A percentile compares a stretch with the other conserved stretches of the same genome.
Evolutionary conservation across 1,140 invertebrate genomes (phyloP).

Genomic region (Lordiphosa mommai): DNA sequence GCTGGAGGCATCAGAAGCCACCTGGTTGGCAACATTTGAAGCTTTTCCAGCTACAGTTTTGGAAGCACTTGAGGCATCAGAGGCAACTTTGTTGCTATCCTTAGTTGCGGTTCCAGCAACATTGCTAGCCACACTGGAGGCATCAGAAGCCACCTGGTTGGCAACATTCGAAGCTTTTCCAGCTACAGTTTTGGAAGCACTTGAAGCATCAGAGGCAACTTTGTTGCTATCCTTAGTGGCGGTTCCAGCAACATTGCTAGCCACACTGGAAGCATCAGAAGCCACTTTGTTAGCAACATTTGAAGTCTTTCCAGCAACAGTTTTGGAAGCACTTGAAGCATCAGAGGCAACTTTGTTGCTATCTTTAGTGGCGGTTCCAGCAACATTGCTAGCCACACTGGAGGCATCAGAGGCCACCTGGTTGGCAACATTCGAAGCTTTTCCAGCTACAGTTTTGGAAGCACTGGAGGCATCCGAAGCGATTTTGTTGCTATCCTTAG

Average conservation of each 20-base stretch:
- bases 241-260: background rate
- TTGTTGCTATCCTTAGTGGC: background rate
- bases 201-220: conserved; percentile 10
- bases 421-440: background rate
- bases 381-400: background rate
- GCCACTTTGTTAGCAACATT: background rate
- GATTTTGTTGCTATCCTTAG: background rate
- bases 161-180: background rate
- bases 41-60: background rate
- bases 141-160: background rate
- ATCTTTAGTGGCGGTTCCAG: background rate
- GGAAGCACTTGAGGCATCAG: background rate
- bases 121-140: background rate
- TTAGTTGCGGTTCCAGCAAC: background rate
- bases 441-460: background rate
- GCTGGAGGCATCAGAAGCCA: background rate
- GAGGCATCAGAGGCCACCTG: background rate
- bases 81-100: background rate
- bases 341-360: conserved; percentile 10
- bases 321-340: conserved; percentile 1
- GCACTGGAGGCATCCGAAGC: conserved; percentile 15
- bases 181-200: background rate
- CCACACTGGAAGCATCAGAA: background rate
- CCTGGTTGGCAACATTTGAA: background rate
- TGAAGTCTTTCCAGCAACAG: background rate